phyloP scores from a whole-genome alignment of 2,888 invertebrate genomes.

The Anagyrus pseudococci region DNA sequence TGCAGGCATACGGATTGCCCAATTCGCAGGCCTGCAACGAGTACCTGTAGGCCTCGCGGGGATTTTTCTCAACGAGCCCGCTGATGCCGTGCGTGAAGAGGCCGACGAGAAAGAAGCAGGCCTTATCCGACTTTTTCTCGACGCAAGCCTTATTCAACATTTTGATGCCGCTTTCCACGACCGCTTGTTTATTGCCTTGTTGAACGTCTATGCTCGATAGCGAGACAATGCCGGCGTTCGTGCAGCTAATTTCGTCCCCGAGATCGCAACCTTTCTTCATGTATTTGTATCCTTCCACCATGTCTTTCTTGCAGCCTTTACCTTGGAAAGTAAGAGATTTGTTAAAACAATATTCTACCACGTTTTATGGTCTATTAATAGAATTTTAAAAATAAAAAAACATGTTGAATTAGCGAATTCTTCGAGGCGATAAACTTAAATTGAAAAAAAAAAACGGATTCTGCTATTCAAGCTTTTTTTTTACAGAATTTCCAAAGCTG shows the following conservation, averaged over 20 bases:
- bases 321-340: too few relatives aligned
- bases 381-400: not conserved
- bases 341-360: not conserved
- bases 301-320: conserved; percentile 44
- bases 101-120: conserved; percentile 82
- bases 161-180: conserved; percentile 58
- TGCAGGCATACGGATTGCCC: conserved; percentile 87
- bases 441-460: too few relatives aligned
- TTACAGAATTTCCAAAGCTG: too few relatives aligned
- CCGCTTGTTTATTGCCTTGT: conserved; percentile 33
- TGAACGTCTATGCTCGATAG: conserved; percentile 2
- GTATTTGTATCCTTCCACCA: conserved; percentile 68
- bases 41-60: conserved; percentile 79
- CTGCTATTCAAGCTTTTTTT: too few relatives aligned
- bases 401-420: too few relatives aligned
- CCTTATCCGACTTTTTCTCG: conserved; percentile 67
- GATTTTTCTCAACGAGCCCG: conserved; percentile 69
- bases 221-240: conserved; percentile 65
- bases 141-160: conserved; percentile 66
- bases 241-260: conserved; percentile 74
- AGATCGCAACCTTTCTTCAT: conserved; percentile 81
- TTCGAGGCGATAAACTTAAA: too few relatives aligned
- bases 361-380: not conserved
- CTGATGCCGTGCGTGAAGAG: conserved; percentile 80
- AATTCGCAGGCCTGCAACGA: conserved; percentile 83